Base-by-base conservation (phyloP, 2,113 vertebrate genomes). In the Nettapus auritus region DNA sequence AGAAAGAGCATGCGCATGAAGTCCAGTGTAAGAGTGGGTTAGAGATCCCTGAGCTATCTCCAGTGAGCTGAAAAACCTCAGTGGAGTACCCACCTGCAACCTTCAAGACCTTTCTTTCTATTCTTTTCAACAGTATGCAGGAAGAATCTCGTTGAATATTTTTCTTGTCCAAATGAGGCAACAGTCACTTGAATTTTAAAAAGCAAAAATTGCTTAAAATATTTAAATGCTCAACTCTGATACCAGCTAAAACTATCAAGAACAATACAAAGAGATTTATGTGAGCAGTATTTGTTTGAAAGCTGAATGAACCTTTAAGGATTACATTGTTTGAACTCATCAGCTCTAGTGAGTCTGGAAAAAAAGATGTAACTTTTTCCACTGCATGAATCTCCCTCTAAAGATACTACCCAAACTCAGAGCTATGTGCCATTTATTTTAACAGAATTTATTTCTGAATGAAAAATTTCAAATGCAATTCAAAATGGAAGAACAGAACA, bases 121-220 rank as follows among this genome's bases (percentile, higher is more conserved):
- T 8, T 21, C 25, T 88, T 75, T 83, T 14, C 6, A 15, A 5
- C 0, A 1, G 3, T 34, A 21, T 3, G 20, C 4, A 63, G 13
- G 22, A 77, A 82, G 1, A 56, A 60, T 22, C 60, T 42, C 15
- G 44, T 74, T 62, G 8, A 50, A 7, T 28, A 44, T 48, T 67
- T 80, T 55, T 55, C 31, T 13, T 33, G 4, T 3, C 25, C 6
- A 69, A 29, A 3, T 56, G 9, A 25, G 20, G 34, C 3, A 6
- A 52, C 3, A 38, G 6, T 3, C 7, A 26, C 12, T 38, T 48
- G 4, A 11, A 53, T n/a, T 74, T 86, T 23, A 68, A 62, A 57
- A 33, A 7, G 2, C 29, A 55, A 28, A 20, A 2, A 4, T 0
- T 4, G 22, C 38, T 18, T n/a, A 4, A 44, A 50, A 44, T 57